Evolutionary conservation across 1,140 invertebrate species (phyloP), one percentile per base, ranked within the genome.

Genomic region (Calycopis cecrops): DNA sequence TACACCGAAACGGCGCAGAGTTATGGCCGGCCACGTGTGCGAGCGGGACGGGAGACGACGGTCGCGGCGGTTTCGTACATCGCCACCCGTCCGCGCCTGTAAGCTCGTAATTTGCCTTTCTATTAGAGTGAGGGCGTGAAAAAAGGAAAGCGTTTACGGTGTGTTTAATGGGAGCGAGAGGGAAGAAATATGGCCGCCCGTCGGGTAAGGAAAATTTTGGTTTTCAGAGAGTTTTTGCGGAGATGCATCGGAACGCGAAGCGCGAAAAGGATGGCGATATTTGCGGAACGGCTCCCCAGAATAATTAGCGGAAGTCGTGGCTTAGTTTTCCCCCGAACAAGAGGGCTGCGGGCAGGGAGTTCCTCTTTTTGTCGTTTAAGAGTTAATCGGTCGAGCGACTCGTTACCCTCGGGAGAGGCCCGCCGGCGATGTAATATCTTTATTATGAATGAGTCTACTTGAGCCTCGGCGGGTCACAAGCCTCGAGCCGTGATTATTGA

Each of bases 81-180:
- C 79, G 80, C 77, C 80, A 81, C 82, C 79, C 81, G 84, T 84
- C 82, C 77, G 82, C 84, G 80, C 80, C 76, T 79, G 79, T 83
- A 85, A 87, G 79, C 82, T 85, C 82, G 85, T 87, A 85, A 87
- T 87, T 87, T 87, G 84, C 81, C 84, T 87, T 87, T 87, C 82
- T 87, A 87, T 87, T 87, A 85, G 80, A 85, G 76, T 71, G 84
- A 85, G 84, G 84, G 84, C 81, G 84, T 87, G 82, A 87, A 87
- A 87, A 87, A 85, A 87, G 84, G 84, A 87, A 85, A 87, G 84
- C 84, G 78, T 85, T 87, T 85, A 87, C 84, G 82, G 84, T 59
- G 76, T 85, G 82, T 79, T 87, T 87, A 85, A 85, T 87, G 82
- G 71, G 84, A 85, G 84, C 53, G 84, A 87, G 72, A 81, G 82